These are phyloP conservation scores for Plagiodera versicolora DNA, from an alignment of 2,888 invertebrate species.

Conservation along the genomic window DNA sequence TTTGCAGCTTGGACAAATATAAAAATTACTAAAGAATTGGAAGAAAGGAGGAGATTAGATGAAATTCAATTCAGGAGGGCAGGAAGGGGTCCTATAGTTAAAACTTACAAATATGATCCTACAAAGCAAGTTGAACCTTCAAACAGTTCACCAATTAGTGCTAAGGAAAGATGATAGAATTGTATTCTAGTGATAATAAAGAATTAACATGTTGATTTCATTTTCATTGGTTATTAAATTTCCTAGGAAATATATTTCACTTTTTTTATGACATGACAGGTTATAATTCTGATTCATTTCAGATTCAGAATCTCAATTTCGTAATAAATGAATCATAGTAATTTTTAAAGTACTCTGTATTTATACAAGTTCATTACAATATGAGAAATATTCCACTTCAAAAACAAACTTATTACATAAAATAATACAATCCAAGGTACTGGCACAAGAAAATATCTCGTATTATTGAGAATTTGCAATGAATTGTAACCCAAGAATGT, in stretches of 20 bases:
- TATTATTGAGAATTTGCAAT: constrained; percentile 82
- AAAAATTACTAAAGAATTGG: constrained; percentile 75
- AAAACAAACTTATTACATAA: constrained; percentile 74
- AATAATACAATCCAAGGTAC: constrained; percentile 74
- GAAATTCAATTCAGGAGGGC: constrained; percentile 79
- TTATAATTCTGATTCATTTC: background rate
- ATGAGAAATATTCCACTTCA: constrained; percentile 80
- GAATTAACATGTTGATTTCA: constrained; percentile 1
- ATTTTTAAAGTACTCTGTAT: constrained; percentile 68
- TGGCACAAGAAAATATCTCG: constrained; percentile 79
- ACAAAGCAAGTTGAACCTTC: constrained; percentile 57
- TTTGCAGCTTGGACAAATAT: constrained; percentile 77
- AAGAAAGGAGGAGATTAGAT: constrained; percentile 75
- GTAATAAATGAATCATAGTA: background rate
- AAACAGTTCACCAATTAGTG: constrained; percentile 55
- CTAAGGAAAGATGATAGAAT: constrained; percentile 58
- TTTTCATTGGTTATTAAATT: background rate
- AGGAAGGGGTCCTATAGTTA: constrained; percentile 82
- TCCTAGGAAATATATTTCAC: too few species aligned
- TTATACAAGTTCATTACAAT: constrained; percentile 81
- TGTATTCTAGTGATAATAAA: constrained; percentile 14
- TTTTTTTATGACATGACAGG: too few species aligned
- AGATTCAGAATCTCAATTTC: background rate
- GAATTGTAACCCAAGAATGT: constrained; percentile 95
- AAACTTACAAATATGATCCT: constrained; percentile 87